phyloP scores from a whole-genome alignment of 1,140 invertebrate genomes.

The Drosophila leontia region DNA sequence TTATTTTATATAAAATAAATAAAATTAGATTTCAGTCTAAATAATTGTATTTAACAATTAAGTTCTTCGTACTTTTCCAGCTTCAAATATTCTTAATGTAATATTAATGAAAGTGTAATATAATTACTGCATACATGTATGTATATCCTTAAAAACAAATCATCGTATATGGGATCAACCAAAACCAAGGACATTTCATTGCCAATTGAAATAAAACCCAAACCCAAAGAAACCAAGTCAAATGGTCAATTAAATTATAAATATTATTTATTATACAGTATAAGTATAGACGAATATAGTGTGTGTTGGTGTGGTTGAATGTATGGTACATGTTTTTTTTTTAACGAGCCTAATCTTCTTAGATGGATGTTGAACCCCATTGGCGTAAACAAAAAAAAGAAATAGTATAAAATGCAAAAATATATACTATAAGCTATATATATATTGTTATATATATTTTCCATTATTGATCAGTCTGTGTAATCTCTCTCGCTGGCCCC shows the following conservation, averaged over 20 bases:
- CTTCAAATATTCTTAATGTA: not conserved
- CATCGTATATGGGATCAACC: not conserved
- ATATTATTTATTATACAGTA: constrained; percentile 60
- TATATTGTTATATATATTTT: constrained; percentile 30
- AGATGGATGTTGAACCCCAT: constrained; percentile 79
- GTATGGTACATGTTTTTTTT: constrained; percentile 43
- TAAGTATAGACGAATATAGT: constrained; percentile 23
- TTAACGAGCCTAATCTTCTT: constrained; percentile 66
- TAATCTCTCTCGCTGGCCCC: constrained; percentile 65
- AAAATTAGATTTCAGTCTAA: no score
- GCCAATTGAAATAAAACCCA: not conserved
- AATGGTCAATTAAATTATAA: constrained; percentile 60
- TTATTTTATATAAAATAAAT: no score
- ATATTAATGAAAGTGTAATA: not conserved
- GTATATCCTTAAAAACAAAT: not conserved
- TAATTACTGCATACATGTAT: not conserved
- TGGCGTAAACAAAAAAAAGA: constrained; percentile 73
- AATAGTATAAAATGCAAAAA: constrained; percentile 44
- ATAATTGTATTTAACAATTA: no score
- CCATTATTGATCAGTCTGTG: constrained; percentile 74
- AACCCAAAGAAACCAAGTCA: constrained; percentile 40
- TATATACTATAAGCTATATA: constrained; percentile 19
- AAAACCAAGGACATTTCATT: constrained; percentile 11
- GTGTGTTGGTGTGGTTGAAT: constrained; percentile 23
- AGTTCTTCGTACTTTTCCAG: no score